Base-by-base conservation (phyloP, 2,888 invertebrate species). In the Alcis repandata region DNA sequence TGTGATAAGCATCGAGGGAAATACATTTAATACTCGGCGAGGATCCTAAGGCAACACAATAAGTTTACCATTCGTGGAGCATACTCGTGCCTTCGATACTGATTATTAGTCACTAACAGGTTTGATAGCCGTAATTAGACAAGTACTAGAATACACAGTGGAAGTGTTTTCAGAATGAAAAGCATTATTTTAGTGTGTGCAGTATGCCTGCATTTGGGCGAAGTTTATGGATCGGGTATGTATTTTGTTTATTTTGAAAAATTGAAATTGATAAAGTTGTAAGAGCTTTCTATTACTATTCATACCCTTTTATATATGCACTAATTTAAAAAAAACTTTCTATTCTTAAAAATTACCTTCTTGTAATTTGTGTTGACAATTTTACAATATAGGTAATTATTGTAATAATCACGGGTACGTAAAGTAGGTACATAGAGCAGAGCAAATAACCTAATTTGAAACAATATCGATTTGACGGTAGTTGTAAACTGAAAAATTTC, bases 11-110 rank as follows among this genome's bases (percentile, higher is more conserved):
- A 52, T 60, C 59, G 66, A 52, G 40, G 74, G 73, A 75, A 77
- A 69, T 72, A 78, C 79, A 80, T 84, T 82, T 82, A 84, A 73
- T 78, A 80, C 76, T 71, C 74, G 64, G 80, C 76, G 74, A 63
- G 71, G 78, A 77, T 74, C 63, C 67, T 38, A 62, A 63, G 53
- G 36, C 54, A 76, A 68, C 84, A 84, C 73, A 78, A 78, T 74
- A 74, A 73, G 63, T 17, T 72, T 70, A 68, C 57, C 78, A 59
- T 63, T 67, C 80, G 75, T 17, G 62, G 71, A 68, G 76, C 59
- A 56, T 75, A 80, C 79, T 76, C 79, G 85, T 78, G 76, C 71
- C 52, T 53, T 64, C 33, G 36, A 59, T 73, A 70, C 70, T 68
- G 62, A 73, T 62, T 68, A 73, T 67, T 76, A 73, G 65, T 77